Conservation (phyloP, 2,113 vertebrate species). For the Conger conger region DNA sequence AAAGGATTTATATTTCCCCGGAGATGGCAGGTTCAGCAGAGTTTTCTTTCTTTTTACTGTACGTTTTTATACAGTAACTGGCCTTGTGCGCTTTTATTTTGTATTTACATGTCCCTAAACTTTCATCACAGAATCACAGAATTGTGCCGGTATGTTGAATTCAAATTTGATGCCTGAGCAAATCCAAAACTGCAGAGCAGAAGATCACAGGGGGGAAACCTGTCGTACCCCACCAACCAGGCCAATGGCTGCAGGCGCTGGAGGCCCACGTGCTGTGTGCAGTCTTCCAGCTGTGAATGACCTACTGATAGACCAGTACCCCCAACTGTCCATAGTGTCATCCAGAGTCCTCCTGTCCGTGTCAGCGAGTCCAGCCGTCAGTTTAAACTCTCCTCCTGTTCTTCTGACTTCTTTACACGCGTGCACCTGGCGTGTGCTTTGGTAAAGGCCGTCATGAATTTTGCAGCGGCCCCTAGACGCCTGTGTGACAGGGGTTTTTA, state of each 20-base stretch:
- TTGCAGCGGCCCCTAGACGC: neutral
- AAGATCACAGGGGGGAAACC: neutral
- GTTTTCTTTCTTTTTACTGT: neutral
- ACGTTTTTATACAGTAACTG: neutral
- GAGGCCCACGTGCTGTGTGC: neutral
- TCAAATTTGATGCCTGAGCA: neutral
- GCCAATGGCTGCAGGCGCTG: neutral
- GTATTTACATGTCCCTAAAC: neutral
- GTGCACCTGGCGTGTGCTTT: neutral
- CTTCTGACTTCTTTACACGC: neutral
- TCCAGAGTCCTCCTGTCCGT: neutral
- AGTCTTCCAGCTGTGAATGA: constrained; percentile 4
- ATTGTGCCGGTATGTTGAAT: neutral
- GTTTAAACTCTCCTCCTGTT: neutral
- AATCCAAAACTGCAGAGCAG: neutral
- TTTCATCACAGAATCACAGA: neutral
- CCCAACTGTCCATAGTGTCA: neutral
- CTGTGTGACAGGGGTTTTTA: neutral
- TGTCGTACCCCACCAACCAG: neutral
- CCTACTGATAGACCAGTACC: neutral
- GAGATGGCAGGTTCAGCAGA: neutral
- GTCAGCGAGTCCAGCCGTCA: too few relatives aligned
- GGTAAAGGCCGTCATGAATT: neutral
- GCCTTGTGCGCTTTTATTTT: neutral
- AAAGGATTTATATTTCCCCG: neutral